Evolutionary conservation across 2,888 invertebrate genomes (phyloP), one percentile per base, ranked within the genome.

Genomic region (Pelosia muscerda): DNA sequence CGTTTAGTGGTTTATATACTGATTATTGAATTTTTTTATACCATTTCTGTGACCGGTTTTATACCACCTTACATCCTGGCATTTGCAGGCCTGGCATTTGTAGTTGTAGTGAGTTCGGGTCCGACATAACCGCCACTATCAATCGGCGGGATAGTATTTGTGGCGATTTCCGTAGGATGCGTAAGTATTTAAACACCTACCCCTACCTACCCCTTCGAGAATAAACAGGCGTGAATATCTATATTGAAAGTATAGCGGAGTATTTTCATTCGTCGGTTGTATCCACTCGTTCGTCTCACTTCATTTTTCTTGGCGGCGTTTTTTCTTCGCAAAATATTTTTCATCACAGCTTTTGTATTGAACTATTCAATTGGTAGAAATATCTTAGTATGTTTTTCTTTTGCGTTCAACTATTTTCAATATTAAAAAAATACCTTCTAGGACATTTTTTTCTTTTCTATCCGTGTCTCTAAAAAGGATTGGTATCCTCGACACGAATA

Each of bases 291-390:
- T 76, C 82, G 81, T 69, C 79, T 81, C 85, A 82, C 81, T 86
- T 81, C 82, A 82, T 77, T 83, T 86, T 85, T 82, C 81, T 84
- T 78, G 68, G 60, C 69, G 19, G 66, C 63, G 66, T 68, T 76
- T 79, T 79, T 70, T 71, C 75, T 78, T 82, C 79, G 81, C 80
- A 82, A 81, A 84, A 79, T 82, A 83, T 85, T 82, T 82, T 81
- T 81, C 74, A 75, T 71, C 73, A 61, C 77, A 62, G 75, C 74
- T 69, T 76, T 82, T 86, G 85, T 88, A 90, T 91, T 90, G 90
- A 91, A 90, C 87, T 86, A 86, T 88, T 88, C 89, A 88, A 87
- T 90, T 85, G 89, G 84, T 85, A 84, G 86, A 87, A 86, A 86
- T 85, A 78, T 81, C 81, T 83, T 82, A 84, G 87, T 88, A 84